These are phyloP conservation scores for Polydesmus complanatus DNA, from an alignment of 2,888 invertebrate genomes.

Conservation along the genomic window DNA sequence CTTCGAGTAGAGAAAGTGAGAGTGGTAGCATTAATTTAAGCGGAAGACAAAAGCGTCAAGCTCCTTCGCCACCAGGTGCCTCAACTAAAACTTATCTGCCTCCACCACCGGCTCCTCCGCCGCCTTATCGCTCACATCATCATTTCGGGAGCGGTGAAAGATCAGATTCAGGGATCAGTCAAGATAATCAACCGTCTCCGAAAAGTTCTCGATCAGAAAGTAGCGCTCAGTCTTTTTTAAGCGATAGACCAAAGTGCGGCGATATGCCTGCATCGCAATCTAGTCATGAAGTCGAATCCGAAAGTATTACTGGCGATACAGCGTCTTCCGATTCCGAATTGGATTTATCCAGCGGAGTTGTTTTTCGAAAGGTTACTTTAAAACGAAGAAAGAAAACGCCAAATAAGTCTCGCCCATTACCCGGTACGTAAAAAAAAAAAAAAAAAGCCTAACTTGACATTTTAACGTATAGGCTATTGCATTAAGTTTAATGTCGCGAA, in stretches of 20 bases:
- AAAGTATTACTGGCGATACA: not conserved
- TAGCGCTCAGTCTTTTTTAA: slow-evolving; percentile 15
- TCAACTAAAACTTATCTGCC: not conserved
- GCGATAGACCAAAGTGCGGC: not conserved
- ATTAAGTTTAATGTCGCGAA: too few species aligned
- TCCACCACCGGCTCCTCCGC: slow-evolving; percentile 11
- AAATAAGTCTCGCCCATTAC: not conserved
- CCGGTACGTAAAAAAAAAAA: slow-evolving; percentile 2
- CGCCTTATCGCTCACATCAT: slow-evolving; percentile 12
- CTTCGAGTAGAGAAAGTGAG: too few species aligned
- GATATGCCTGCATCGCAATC: too few species aligned
- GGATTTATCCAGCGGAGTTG: slow-evolving; percentile 34
- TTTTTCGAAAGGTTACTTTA: slow-evolving; percentile 50
- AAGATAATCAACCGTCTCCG: slow-evolving; percentile 12
- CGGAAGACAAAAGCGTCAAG: slow-evolving; percentile 8
- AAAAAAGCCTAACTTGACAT: too few species aligned
- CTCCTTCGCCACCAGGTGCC: slow-evolving; percentile 7
- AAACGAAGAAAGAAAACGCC: slow-evolving; percentile 35
- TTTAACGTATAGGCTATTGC: too few species aligned
- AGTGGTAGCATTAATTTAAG: not conserved
- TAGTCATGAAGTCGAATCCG: not conserved
- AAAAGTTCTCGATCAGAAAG: slow-evolving; percentile 16
- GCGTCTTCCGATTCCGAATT: slow-evolving; percentile 14
- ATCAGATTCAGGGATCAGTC: slow-evolving; percentile 16
- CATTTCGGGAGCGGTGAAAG: slow-evolving; percentile 1